A percentile compares a stretch with the other conserved stretches of the same genome.
These are phyloP conservation scores for Diadophis punctatus DNA, from an alignment of 2,113 vertebrate species.

Conservation along the genomic window DNA sequence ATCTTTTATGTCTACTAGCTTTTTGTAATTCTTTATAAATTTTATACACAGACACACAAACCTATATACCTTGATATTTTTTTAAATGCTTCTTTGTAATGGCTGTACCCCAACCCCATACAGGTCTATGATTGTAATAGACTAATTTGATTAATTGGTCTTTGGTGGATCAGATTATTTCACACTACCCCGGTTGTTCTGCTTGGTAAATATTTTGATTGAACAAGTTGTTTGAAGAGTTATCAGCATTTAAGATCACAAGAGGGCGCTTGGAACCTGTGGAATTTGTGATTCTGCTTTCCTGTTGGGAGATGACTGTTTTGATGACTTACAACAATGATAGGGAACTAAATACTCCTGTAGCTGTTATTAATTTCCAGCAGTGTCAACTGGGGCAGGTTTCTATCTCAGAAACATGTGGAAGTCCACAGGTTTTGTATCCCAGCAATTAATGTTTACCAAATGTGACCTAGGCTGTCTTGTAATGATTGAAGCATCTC, in stretches of 20 bases:
- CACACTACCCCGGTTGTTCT: background rate
- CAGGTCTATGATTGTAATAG: background rate
- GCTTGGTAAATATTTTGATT: rapidly evolving
- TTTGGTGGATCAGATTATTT: background rate
- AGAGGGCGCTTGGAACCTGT: slow-evolving; percentile 48
- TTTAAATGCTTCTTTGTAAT: background rate
- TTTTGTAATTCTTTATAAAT: background rate
- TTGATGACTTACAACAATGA: background rate
- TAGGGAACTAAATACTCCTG: background rate
- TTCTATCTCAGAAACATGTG: background rate
- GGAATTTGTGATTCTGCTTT: background rate
- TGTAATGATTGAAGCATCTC: background rate
- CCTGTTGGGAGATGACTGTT: background rate
- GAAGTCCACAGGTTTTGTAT: background rate
- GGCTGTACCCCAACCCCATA: background rate
- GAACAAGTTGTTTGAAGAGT: rapidly evolving
- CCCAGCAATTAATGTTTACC: background rate
- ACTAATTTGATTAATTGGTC: background rate
- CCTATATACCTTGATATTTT: background rate
- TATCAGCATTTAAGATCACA: slow-evolving; percentile 45
- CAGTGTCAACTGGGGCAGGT: background rate
- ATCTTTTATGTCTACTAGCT: background rate
- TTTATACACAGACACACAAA: background rate
- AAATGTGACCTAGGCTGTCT: too few relatives aligned
- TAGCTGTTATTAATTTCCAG: background rate